Evolutionary conservation across 2,888 invertebrate genomes (phyloP), one percentile per base, ranked within the genome.

Genomic region (Drosophila cognata): DNA sequence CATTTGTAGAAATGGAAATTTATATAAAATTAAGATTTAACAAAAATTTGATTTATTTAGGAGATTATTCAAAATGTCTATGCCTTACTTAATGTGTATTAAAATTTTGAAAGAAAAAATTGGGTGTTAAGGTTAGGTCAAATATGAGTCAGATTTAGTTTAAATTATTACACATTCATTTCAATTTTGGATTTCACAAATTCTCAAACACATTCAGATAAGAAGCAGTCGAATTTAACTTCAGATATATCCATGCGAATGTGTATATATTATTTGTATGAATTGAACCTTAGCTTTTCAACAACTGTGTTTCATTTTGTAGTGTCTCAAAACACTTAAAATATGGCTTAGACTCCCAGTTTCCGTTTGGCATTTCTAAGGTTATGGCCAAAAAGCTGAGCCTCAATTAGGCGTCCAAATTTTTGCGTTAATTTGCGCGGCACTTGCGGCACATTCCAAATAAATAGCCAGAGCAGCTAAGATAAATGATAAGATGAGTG

Each of bases 391-490:
- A 77, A 48, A 61, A 57, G 67, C 55, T 25, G 28, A 51, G 66
- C 79, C 79, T 86, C 84, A 88, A 84, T 84, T 84, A 84, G 81
- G 69, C 71, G 71, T 74, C 64, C 51, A 81, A 74, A 84, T 73
- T 83, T 81, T 81, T 86, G 84, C 84, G 87, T 84, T 84, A 84
- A 84, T 88, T 84, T 84, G 86, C 77, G 85, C 85, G 85, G 85
- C 85, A 85, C 85, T 85, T 85, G 85, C 85, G 85, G 85, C 85
- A 85, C 85, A 85, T 85, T 89, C 89, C 84, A 84, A 78, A 87
- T 81, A 76, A 78, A 78, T 71, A 81, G 77, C 74, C 70, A 79
- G 70, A 71, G 73, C 81, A 79, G 67, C 71, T 74, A 84, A 84
- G 89, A 84, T 86, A 84, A 84, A 84, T 84, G 87, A 88, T 88